A percentile compares a stretch with the other conserved stretches of the same genome.
Evolutionary conservation across 37 sponge, comb jelly and placozoan species (phyloP).

Genomic region (Dysidea cf. avara): DNA sequence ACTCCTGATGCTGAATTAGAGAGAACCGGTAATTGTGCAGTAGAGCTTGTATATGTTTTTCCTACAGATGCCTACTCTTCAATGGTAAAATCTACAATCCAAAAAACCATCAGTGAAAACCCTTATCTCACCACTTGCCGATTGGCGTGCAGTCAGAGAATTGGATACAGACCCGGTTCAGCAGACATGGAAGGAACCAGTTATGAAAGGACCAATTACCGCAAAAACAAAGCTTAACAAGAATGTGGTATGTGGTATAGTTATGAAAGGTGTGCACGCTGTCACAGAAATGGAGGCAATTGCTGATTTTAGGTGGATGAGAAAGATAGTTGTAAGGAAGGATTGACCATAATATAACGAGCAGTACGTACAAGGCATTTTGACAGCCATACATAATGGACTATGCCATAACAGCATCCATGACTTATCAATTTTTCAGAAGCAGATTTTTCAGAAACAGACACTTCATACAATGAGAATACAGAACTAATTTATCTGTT

Average conservation of each 20-base stretch:
- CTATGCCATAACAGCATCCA: neutral
- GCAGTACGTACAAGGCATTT: neutral
- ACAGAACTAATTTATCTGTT: too few relatives aligned
- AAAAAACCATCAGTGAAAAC: neutral
- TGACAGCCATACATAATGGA: neutral
- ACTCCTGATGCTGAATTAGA: neutral
- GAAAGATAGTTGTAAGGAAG: neutral
- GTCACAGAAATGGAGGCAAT: slow-evolving; percentile 2
- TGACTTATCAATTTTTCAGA: too few relatives aligned
- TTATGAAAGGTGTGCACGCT: neutral
- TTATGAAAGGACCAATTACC: neutral
- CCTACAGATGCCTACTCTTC: neutral
- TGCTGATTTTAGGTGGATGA: neutral
- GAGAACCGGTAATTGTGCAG: neutral
- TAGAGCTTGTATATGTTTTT: too few relatives aligned
- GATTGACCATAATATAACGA: too few relatives aligned
- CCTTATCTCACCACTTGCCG: slow-evolving; percentile 1
- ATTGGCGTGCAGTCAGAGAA: neutral
- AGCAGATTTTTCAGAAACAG: too few relatives aligned
- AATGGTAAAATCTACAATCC: neutral
- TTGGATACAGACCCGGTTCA: too few relatives aligned
- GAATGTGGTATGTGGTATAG: too few relatives aligned
- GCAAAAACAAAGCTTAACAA: neutral
- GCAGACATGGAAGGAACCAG: neutral
- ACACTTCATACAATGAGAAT: too few relatives aligned